Evolutionary conservation across 1,140 invertebrate genomes (phyloP), one percentile per base, ranked within the genome.

Genomic region (Teleopsis dalmanni): DNA sequence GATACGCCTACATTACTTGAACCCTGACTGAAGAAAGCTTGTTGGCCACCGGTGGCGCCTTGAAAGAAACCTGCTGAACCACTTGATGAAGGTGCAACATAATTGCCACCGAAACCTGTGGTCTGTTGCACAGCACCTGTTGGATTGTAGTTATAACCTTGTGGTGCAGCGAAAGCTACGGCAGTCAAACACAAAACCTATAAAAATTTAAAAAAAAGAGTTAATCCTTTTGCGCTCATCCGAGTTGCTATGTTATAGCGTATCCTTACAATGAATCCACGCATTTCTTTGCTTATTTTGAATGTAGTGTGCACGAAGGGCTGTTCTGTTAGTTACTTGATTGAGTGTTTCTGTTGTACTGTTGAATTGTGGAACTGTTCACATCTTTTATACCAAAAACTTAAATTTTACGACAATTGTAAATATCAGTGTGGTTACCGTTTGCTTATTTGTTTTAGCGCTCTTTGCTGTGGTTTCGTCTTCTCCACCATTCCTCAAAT

Each of bases 241-340:
- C 14, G 23, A 36, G 31, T 4, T 47, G 14, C 9, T 13, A 10
- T 11, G 13, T 33, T 40, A 42, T 46, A 34, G 11, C 5, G 16
- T 25, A 16, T 44, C 36, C 64, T 59, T 65, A 67, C 64, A 68
- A 68, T 61, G 52, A 68, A 67, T 61, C 58, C 65, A 67, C 64
- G 60, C 65, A 68, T 68, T 59, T 67, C 60, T 57, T 23, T 51
- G 49, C 58, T 66, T 64, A 53, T 34, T 9, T 48, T 57, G 45
- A 37, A 40, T 53, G 5, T 6, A 7, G 22, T 38, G 37, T 42
- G 22, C 49, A 52, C 53, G 52, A 38, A 37, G 38, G 59, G 51
- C 64, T 57, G 55, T 41, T 60, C 57, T 56, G 55, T n/a, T n/a
- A n/a, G n/a, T n/a, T 59, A 44, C n/a, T 43, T 48, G 26, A 18